Evolutionary conservation across 2,888 invertebrate genomes (phyloP), one percentile per base, ranked within the genome.

Genomic region (Lapara coniferarum): DNA sequence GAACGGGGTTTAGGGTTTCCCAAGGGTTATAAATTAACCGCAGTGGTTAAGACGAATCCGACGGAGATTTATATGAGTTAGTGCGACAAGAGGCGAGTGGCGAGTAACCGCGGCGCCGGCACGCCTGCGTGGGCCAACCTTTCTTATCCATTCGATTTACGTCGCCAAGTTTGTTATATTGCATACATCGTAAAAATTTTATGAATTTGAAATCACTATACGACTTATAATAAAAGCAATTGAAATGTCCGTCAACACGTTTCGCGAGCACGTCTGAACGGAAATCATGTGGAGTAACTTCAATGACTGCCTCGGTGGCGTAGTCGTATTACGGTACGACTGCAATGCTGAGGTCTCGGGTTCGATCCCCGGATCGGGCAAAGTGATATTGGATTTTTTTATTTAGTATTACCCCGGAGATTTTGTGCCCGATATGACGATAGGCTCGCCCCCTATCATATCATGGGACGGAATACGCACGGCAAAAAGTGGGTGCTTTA

Each of bases 11-110:
- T 71, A 73, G 58, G 72, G 73, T 77, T 81, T 78, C 77, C 77
- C 69, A 75, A 74, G 69, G 74, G 77, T 75, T 75, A 80, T 82
- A 83, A 81, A 82, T 84, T 81, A 80, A 77, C 71, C 71, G 68
- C 71, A 71, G 56, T 71, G 66, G 63, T 66, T 73, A 70, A 74
- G 75, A 77, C 74, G 71, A 73, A 75, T 73, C 71, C 71, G 73
- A 77, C 75, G 75, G 78, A 81, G 81, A 82, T 83, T 83, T 84
- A 82, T 83, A 79, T 76, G 76, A 74, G 74, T 74, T 73, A 75
- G 76, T 63, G 63, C 72, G 76, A 72, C 73, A 75, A 78, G 76
- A 76, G 74, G 55, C 13, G 13, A 49, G 16, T 14, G 44, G 46
- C 58, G 16, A 58, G 58, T 44, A 12, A 49, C 52, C 16, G 52